Evolutionary conservation across 2,797 vertebrate genomes (phyloP).

Genomic region (Huso huso): DNA sequence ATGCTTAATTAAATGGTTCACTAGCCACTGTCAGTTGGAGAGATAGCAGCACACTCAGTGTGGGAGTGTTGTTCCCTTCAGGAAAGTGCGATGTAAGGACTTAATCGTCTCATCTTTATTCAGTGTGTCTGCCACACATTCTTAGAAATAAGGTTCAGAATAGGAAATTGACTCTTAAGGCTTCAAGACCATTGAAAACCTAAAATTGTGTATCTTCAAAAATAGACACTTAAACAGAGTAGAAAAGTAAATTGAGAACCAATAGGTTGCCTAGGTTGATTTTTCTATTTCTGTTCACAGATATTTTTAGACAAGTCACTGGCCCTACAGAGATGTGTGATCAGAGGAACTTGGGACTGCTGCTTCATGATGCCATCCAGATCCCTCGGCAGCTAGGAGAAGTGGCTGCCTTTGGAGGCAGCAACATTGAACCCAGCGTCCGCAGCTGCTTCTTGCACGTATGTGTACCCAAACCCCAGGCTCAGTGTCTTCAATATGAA

Average conservation of each 20-base stretch:
- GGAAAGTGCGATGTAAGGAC: conserved; percentile 7
- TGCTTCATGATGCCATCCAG: conserved; percentile 93
- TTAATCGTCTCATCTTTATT: conserved; percentile 5
- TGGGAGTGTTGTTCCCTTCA: conserved; percentile 2
- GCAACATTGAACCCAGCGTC: conserved; percentile 94
- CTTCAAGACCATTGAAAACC: background rate
- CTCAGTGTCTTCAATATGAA: background rate
- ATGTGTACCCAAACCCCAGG: conserved; percentile 28
- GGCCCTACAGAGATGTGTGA: conserved; percentile 83
- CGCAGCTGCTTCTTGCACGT: conserved; percentile 96
- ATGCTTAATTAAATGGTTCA: conserved; percentile 15
- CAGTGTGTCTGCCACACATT: conserved; percentile 1
- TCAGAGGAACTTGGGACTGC: conserved; percentile 83
- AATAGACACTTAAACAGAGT: too few species aligned
- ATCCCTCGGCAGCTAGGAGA: conserved; percentile 91
- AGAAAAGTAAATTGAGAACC: too few species aligned
- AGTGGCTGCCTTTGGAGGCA: conserved; percentile 91
- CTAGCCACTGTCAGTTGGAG: conserved; percentile 2
- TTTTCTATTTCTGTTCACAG: conserved; percentile 42
- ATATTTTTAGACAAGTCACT: conserved; percentile 85
- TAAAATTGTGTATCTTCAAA: too few species aligned
- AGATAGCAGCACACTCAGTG: background rate
- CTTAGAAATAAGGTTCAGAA: conserved; percentile 7
- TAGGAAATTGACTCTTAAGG: background rate
- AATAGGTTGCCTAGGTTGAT: background rate